Percentiles rank a stretch among this genome's conserved stretches.
Evolutionary conservation across 2,113 vertebrate species (phyloP).

Genomic region (Dryoscopus gambensis): DNA sequence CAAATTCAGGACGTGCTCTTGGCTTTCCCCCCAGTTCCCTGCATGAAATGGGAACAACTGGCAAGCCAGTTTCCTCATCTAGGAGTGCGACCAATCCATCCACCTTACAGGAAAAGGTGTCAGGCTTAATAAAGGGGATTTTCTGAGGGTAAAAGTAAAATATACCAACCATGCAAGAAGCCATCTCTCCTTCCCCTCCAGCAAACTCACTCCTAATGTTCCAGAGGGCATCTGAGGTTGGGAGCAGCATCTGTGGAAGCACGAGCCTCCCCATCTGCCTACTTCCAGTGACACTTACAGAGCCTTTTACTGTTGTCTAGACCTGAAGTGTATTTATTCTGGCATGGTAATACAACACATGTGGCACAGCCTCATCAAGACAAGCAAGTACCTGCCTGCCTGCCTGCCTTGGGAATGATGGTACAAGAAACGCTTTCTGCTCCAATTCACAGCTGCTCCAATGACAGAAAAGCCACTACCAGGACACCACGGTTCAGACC

Average conservation of each 20-base stretch:
- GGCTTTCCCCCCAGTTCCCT: neutral
- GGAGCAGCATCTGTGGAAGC: neutral
- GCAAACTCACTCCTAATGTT: neutral
- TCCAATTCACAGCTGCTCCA: constrained; percentile 2
- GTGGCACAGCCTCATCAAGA: neutral
- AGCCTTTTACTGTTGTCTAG: neutral
- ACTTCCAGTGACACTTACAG: neutral
- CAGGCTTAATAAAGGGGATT: neutral
- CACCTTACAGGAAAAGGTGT: neutral
- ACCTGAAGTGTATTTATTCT: neutral
- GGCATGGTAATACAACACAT: neutral
- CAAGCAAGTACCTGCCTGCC: neutral
- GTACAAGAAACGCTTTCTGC: neutral
- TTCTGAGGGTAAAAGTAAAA: neutral
- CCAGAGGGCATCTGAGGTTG: neutral
- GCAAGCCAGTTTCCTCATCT: neutral
- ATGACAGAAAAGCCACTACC: neutral
- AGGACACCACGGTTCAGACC: neutral
- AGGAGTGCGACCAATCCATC: neutral
- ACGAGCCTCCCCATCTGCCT: neutral
- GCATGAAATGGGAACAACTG: neutral
- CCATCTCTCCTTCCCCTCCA: neutral
- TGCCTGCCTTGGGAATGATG: neutral
- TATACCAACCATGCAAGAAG: neutral
- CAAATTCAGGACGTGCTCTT: neutral